Conservation (phyloP, 1,140 invertebrate species). For the Grapholita molesta region DNA sequence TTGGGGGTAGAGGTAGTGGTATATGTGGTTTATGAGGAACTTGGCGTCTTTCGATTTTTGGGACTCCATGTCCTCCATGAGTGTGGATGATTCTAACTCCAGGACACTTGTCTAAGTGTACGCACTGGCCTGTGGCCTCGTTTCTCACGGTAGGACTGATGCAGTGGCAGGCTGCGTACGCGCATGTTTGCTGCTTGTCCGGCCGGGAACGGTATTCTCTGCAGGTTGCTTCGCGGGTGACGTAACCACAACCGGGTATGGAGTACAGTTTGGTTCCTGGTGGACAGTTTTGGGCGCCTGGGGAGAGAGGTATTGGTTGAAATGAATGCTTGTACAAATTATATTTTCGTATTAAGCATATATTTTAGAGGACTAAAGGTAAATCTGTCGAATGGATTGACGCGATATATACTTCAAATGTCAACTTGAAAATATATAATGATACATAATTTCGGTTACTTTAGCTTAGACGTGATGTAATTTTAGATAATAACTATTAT, state of each 20-base stretch:
- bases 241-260: neutral
- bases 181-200: neutral
- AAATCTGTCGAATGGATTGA: too few relatives aligned
- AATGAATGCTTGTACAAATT: neutral
- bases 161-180: constrained; percentile 14
- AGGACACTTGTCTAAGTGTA: constrained; percentile 6
- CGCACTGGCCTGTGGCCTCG: neutral
- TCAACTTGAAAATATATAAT: too few relatives aligned
- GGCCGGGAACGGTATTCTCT: neutral
- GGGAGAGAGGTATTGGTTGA: neutral
- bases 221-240: constrained; percentile 13
- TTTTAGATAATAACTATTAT: too few relatives aligned
- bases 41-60: neutral
- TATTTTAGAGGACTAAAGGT: too few relatives aligned
- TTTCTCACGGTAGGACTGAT: constrained; percentile 3
- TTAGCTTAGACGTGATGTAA: too few relatives aligned
- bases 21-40: neutral
- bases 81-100: neutral
- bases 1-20: neutral
- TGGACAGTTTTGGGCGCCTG: neutral
- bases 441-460: too few relatives aligned
- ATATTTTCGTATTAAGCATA: too few relatives aligned
- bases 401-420: too few relatives aligned
- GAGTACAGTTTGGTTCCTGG: neutral
- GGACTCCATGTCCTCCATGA: neutral